Percentiles rank a stretch among this genome's conserved stretches.
Evolutionary conservation across 1,140 invertebrate genomes (phyloP).

Genomic region (Zaprionus camerounensis): DNA sequence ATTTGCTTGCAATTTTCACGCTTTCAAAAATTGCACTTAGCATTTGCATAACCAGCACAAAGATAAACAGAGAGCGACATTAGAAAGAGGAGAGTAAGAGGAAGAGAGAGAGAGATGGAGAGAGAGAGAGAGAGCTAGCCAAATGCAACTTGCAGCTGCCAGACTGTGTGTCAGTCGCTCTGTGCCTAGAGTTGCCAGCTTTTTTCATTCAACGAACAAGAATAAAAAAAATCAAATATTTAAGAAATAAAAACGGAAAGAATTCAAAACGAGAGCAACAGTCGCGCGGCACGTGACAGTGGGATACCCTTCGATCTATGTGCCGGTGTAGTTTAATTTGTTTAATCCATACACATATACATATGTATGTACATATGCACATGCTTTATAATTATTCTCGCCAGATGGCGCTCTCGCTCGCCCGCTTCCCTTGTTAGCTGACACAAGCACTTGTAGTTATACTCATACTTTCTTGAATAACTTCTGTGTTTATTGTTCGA

Average conservation of each 20-base stretch:
- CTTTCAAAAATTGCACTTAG: slow-evolving; percentile 45
- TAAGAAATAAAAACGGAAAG: background rate
- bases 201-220: background rate
- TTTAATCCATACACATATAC: too few species aligned
- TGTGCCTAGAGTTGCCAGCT: background rate
- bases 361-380: too few species aligned
- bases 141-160: background rate
- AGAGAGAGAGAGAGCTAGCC: background rate
- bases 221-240: background rate
- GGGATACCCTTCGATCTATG: too few species aligned
- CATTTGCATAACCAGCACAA: slow-evolving; percentile 58
- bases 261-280: too few species aligned
- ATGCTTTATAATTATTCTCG: too few species aligned
- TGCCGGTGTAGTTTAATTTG: too few species aligned
- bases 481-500: too few species aligned
- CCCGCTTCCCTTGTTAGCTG: too few species aligned
- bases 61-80: slow-evolving; percentile 19
- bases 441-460: too few species aligned
- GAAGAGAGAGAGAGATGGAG: slow-evolving; percentile 1
- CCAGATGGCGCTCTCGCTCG: too few species aligned
- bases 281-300: too few species aligned
- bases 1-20: slow-evolving; percentile 53
- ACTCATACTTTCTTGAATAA: too few species aligned
- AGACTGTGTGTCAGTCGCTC: background rate
- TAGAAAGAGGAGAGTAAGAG: background rate